Base-by-base conservation (phyloP, 2,888 invertebrate genomes). In the Schrankia costaestrigalis region DNA sequence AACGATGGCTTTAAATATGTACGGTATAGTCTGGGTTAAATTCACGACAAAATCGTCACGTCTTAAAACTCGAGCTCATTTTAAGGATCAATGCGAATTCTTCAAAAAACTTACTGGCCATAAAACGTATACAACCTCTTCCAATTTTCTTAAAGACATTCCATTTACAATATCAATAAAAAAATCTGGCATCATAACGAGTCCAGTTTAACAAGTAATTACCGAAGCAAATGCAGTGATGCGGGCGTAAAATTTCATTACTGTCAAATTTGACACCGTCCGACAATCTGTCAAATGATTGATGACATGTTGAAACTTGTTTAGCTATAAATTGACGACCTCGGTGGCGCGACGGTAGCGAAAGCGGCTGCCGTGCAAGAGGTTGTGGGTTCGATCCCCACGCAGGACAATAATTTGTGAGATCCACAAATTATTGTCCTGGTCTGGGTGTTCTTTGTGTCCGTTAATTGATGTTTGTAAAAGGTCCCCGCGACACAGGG, bases 181-280 rank as follows among this genome's bases (percentile, higher is more conserved):
- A 51, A 55, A 57, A 50, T 31, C 52, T 31, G 41, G 39, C 45
- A 40, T 46, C 38, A 52, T 38, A 42, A 41, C 40, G 38, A 45
- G 41, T 47, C 46, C 47, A 52, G 46, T 48, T 60, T 54, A 60
- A 56, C 46, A 52, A 43, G 39, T 61, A 65, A 66, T 62, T 54
- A 62, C 44, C 55, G 70, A 55, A 54, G 56, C 69, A 54, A 69
- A 71, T 63, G 62, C 57, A 61, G 22, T 46, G 63, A 78, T 79
- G 79, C 78, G 79, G 78, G 78, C 69, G 71, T 79, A 64, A 78
- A 77, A 78, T 77, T 78, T 78, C 71, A 79, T 79, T 78, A 78
- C 63, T 68, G 75, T 76, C 76, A 69, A 59, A 63, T 63, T 62
- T 68, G 63, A 63, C 66, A 67, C 69, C 64, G 66, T 63, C 64